phyloP scores from a whole-genome alignment of 1,140 invertebrate species.

The Caenorhabditis briggsae region DNA sequence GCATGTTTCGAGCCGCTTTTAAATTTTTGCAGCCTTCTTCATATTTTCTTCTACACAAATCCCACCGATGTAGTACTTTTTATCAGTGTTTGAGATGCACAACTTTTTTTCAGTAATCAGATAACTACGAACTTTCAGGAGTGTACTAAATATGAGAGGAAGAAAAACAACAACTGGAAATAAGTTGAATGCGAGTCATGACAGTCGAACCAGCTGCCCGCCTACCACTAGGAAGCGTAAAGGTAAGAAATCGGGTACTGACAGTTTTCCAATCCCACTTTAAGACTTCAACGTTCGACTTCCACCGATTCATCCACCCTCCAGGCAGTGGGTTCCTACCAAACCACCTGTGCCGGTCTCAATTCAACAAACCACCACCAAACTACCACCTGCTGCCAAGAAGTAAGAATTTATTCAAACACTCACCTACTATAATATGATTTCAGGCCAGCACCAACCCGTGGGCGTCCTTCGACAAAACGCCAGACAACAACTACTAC shows the following conservation, averaged over 20 bases:
- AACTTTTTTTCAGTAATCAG: neutral
- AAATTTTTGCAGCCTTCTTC: neutral
- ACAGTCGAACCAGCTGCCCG: conserved; percentile 25
- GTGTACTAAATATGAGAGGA: conserved; percentile 42
- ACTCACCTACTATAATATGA: neutral
- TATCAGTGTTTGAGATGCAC: neutral
- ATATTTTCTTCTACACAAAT: neutral
- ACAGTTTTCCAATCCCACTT: neutral
- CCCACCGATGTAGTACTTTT: conserved; percentile 17
- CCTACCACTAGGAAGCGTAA: conserved; percentile 23
- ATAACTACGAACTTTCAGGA: neutral
- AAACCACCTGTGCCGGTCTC: conserved; percentile 25
- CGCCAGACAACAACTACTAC: conserved; percentile 25
- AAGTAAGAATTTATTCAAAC: neutral
- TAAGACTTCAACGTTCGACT: conserved; percentile 48
- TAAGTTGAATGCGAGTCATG: conserved; percentile 30
- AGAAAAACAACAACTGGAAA: conserved; percentile 38
- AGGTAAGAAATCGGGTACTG: neutral
- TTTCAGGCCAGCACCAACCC: conserved; percentile 27
- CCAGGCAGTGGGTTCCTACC: conserved; percentile 6
- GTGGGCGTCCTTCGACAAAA: conserved; percentile 24
- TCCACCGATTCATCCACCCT: conserved; percentile 38
- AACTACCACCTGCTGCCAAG: conserved; percentile 11
- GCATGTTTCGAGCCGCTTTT: conserved; percentile 27
- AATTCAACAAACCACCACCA: conserved; percentile 31